A percentile compares a stretch with the other conserved stretches of the same genome.
These are phyloP conservation scores for Pitangus sulphuratus DNA, from an alignment of 2,797 vertebrate species.

Conservation along the genomic window DNA sequence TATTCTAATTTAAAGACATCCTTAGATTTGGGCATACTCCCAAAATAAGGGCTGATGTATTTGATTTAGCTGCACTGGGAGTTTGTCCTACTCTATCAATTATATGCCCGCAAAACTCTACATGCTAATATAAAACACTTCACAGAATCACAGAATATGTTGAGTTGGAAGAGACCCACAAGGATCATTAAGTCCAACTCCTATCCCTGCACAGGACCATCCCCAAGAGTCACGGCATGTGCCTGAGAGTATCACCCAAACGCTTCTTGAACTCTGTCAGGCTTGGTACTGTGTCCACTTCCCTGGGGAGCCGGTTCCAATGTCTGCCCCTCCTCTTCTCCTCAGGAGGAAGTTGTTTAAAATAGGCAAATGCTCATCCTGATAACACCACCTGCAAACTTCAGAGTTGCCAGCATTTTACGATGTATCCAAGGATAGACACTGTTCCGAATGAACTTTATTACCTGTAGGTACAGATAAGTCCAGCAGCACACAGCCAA, in stretches of 20 bases:
- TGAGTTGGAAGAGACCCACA: neutral
- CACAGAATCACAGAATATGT: neutral
- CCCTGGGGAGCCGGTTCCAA: neutral
- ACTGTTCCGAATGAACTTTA: neutral
- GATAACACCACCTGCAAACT: neutral
- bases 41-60: neutral
- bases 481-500: neutral
- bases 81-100: neutral
- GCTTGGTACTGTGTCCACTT: neutral
- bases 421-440: rapidly evolving
- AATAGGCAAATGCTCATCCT: neutral
- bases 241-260: neutral
- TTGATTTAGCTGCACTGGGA: neutral
- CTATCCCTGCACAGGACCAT: neutral
- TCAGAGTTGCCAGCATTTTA: neutral
- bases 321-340: neutral
- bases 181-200: neutral
- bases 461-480: neutral
- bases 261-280: neutral
- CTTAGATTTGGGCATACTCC: neutral
- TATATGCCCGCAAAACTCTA: neutral
- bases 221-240: neutral
- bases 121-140: neutral
- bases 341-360: neutral
- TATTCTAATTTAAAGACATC: neutral